phyloP scores from a whole-genome alignment of 2,113 vertebrate genomes.

The Chloebia gouldiae region DNA sequence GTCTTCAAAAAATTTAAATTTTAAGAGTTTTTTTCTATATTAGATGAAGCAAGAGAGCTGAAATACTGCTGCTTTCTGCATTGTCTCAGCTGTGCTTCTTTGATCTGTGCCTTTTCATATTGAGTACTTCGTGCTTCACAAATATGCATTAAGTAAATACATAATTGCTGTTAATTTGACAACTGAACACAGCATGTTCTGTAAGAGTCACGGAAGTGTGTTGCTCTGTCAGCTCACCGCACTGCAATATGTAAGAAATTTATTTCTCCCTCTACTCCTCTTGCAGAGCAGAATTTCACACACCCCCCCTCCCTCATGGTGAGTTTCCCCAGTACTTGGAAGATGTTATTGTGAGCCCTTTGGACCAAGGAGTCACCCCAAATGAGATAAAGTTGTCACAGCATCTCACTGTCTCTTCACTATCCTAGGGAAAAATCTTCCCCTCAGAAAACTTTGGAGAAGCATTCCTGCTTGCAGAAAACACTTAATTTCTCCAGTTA shows the following conservation, averaged over 20 bases:
- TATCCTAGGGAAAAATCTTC: neutral
- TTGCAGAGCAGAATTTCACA: neutral
- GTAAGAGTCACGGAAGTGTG: too few relatives aligned
- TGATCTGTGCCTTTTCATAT: neutral
- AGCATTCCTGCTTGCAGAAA: neutral
- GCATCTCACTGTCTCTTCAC: neutral
- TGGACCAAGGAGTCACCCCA: neutral
- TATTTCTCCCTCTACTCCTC: neutral
- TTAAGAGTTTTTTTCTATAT: neutral
- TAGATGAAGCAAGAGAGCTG: neutral
- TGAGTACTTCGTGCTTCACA: neutral
- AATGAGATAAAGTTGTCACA: neutral
- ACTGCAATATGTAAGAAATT: neutral
- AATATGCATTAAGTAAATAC: neutral
- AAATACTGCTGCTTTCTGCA: neutral
- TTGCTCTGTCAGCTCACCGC: neutral
- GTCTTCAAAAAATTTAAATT: neutral
- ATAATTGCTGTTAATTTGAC: neutral
- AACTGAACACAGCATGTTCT: rapidly evolving
- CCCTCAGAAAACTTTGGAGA: neutral
- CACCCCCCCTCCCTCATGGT: neutral
- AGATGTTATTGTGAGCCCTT: neutral
- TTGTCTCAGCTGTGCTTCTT: neutral
- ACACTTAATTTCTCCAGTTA: neutral
- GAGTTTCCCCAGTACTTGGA: rapidly evolving